Conservation (phyloP, 1,140 invertebrate species). For the Sweltsa coloradensis region DNA sequence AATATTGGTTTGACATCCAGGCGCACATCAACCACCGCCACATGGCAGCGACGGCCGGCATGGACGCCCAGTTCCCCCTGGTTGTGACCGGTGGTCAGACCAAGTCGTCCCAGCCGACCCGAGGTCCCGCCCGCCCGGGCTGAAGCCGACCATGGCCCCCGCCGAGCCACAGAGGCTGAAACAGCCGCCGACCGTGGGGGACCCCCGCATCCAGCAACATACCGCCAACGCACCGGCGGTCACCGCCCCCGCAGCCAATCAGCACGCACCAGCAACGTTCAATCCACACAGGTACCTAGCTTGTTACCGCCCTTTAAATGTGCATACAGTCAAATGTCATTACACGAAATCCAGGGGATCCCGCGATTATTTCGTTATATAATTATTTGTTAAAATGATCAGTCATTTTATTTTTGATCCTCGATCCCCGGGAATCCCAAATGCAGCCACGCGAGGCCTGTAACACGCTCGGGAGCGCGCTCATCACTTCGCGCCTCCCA, state of each 20-base stretch:
- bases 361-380: no score
- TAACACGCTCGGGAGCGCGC: no score
- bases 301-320: slow-evolving; percentile 17
- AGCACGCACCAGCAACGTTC: no score
- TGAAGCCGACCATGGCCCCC: slow-evolving; percentile 27
- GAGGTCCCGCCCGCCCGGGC: slow-evolving; percentile 63
- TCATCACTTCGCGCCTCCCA: no score
- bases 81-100: slow-evolving; percentile 1
- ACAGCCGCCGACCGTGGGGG: slow-evolving; percentile 15
- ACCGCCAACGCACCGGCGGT: slow-evolving; percentile 10
- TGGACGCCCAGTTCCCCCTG: slow-evolving; percentile 12
- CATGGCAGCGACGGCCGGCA: slow-evolving; percentile 22
- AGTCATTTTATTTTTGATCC: no score
- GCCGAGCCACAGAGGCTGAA: slow-evolving; percentile 27
- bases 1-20: slow-evolving; percentile 44
- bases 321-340: slow-evolving; percentile 15
- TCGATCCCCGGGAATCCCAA: no score
- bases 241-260: slow-evolving; percentile 14
- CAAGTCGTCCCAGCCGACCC: slow-evolving; percentile 1
- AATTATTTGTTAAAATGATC: no score
- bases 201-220: slow-evolving; percentile 12
- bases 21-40: slow-evolving; percentile 91
- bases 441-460: no score
- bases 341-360: no score
- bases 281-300: no score